Evolutionary conservation across 2,113 vertebrate species (phyloP), one percentile per base, ranked within the genome.

Genomic region (Periophthalmodon schlosseri): DNA sequence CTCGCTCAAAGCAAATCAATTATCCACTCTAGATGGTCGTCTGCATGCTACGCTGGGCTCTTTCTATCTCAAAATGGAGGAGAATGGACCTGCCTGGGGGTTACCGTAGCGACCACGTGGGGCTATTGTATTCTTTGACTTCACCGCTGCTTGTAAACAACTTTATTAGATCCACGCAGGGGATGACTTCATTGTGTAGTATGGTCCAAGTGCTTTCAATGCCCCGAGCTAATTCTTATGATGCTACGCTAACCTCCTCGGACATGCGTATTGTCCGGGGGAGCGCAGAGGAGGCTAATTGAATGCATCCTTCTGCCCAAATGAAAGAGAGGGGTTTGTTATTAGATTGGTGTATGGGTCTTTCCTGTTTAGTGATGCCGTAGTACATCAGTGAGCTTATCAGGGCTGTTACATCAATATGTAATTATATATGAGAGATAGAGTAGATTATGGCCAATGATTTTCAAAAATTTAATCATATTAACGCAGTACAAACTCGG

Each of bases 301-400:
- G 93, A 94, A 93, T 88, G 88, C 83, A 89, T n/a, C 92, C 82
- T 78, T 90, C 93, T 82, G 0, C 44, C 47, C 10, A 36, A 52
- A 21, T 3, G 5, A 47, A 16, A 18, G 50, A 84, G 86, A 86
- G 89, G 89, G 87, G 84, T 10, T 18, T 7, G 9, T 77, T 44
- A 83, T 81, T 71, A 24, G 21, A 73, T 77, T 46, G 18, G 18
- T 1, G 33, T 0, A 7, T 9, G 23, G 46, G 69, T 24, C 13
- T 36, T 70, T 71, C 33, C 64, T 73, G 28, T 66, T 16, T 16
- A 5, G 1, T 13, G 57, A 65, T 61, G 24, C 23, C n/a, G 47
- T 3, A 69, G 75, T 72, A 52, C 60, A 13, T 11, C 36, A 67
- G 69, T 60, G 63, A 18, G 63, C 72, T 49, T 7, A n/a, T 73